phyloP scores from a whole-genome alignment of 2,888 invertebrate genomes.

The Scaptomyza reducta region DNA sequence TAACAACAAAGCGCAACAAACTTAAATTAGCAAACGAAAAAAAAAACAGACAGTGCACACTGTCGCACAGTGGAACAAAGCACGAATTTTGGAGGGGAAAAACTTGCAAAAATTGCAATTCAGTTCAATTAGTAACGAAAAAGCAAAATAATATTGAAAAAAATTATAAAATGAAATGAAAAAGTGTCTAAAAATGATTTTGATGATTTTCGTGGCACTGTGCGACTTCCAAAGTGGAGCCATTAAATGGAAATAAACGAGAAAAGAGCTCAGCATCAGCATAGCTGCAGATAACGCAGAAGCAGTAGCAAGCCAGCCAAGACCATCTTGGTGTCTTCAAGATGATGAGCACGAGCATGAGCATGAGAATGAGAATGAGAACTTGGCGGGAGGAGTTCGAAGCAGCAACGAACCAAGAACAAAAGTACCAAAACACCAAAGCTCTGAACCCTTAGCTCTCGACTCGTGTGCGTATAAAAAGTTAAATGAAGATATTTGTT shows the following conservation, averaged over 20 bases:
- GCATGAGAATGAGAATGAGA: constrained; percentile 10
- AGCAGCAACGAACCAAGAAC: not conserved
- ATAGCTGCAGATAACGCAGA: not conserved
- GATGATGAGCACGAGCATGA: constrained; percentile 29
- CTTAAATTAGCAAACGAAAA: constrained; percentile 60
- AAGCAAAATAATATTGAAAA: not conserved
- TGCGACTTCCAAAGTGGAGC: constrained; percentile 40
- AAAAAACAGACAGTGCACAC: constrained; percentile 9
- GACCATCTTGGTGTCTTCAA: constrained; percentile 28
- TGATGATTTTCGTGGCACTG: constrained; percentile 24
- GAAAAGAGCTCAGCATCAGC: constrained; percentile 40
- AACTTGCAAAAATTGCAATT: not conserved
- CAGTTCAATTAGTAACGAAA: no score
- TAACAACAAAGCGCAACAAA: constrained; percentile 62
- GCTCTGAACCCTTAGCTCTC: constrained; percentile 23
- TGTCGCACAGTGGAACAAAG: constrained; percentile 22
- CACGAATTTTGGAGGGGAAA: not conserved
- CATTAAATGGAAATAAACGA: constrained; percentile 71
- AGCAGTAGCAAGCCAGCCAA: constrained; percentile 27
- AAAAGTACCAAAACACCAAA: constrained; percentile 11
- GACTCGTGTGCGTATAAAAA: constrained; percentile 44
- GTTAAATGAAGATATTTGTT: constrained; percentile 75
- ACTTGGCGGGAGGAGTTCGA: constrained; percentile 19
- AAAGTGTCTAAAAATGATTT: not conserved
- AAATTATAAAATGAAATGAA: not conserved